Evolutionary conservation across 2,888 invertebrate genomes (phyloP).

Genomic region (Xestobium rufovillosum): DNA sequence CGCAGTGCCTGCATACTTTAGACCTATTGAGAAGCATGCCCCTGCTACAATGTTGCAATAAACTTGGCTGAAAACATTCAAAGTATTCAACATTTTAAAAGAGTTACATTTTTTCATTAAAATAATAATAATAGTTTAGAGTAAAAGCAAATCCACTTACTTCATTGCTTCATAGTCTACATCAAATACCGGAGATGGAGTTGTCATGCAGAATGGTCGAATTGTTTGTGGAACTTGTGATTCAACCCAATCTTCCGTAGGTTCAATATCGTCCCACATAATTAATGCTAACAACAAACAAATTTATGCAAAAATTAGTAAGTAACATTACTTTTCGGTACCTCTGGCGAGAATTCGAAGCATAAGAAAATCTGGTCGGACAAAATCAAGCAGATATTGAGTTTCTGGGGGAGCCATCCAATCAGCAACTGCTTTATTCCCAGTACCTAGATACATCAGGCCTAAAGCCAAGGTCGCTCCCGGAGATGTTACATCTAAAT

Average conservation of each 20-base stretch:
- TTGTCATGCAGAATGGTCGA: slow-evolving; percentile 68
- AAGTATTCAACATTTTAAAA: slow-evolving; percentile 10
- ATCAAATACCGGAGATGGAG: slow-evolving; percentile 56
- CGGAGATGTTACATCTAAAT: slow-evolving; percentile 92
- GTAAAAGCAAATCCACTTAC: slow-evolving; percentile 47
- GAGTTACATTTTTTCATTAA: slow-evolving; percentile 10
- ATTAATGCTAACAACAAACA: slow-evolving; percentile 60
- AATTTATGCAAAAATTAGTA: too few relatives aligned
- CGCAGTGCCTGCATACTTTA: slow-evolving; percentile 90
- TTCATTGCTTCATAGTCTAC: slow-evolving; percentile 92
- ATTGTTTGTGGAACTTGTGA: slow-evolving; percentile 72
- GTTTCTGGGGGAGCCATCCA: slow-evolving; percentile 90
- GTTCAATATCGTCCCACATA: slow-evolving; percentile 78
- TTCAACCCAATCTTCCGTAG: slow-evolving; percentile 77
- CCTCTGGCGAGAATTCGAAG: slow-evolving; percentile 72
- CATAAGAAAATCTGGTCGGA: slow-evolving; percentile 84
- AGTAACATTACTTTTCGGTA: too few relatives aligned
- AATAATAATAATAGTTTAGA: slow-evolving; percentile 13
- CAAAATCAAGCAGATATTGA: slow-evolving; percentile 81
- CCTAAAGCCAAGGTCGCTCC: slow-evolving; percentile 93
- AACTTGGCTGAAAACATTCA: slow-evolving; percentile 64
- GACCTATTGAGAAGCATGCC: slow-evolving; percentile 86
- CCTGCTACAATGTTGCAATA: slow-evolving; percentile 95
- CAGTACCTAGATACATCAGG: slow-evolving; percentile 81
- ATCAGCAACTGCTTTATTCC: slow-evolving; percentile 76